Percentiles rank a stretch among this genome's conserved stretches.
Evolutionary conservation across 2,113 vertebrate genomes (phyloP).

Genomic region (Enhydra lutris): DNA sequence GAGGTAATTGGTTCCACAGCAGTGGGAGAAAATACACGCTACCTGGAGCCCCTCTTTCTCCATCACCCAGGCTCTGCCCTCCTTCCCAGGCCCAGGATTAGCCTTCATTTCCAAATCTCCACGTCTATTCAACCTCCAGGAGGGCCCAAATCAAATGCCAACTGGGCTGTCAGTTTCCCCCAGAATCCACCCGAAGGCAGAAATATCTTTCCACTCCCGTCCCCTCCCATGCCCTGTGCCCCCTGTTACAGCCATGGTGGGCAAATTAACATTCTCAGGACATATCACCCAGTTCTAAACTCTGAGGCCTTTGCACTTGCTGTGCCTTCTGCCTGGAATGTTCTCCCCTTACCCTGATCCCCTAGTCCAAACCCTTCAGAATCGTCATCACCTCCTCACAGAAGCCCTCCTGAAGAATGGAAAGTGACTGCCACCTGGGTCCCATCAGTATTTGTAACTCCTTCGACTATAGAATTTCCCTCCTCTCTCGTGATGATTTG

Average conservation of each 20-base stretch:
- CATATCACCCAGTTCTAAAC: neutral
- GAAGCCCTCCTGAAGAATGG: neutral
- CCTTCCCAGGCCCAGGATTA: neutral
- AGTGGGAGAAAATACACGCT: neutral
- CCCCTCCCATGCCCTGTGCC: neutral
- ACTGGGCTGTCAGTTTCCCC: neutral
- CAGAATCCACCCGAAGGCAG: neutral
- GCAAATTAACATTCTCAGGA: neutral
- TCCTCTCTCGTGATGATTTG: neutral
- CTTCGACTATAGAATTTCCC: too few relatives aligned
- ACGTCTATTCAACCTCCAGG: neutral
- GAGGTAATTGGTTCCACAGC: neutral
- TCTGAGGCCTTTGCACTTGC: neutral
- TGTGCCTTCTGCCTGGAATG: neutral
- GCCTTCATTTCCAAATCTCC: neutral
- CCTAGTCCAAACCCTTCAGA: neutral
- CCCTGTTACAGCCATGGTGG: rapidly evolving
- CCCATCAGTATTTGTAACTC: neutral
- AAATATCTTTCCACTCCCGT: neutral
- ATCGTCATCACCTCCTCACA: too few relatives aligned
- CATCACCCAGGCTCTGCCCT: neutral
- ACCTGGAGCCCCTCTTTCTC: neutral
- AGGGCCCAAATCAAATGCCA: neutral
- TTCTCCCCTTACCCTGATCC: neutral
- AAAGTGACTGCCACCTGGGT: neutral